A percentile compares a stretch with the other conserved stretches of the same genome.
These are phyloP conservation scores for Pomacea maculata DNA, from an alignment of 1,140 invertebrate genomes.

Conservation along the genomic window DNA sequence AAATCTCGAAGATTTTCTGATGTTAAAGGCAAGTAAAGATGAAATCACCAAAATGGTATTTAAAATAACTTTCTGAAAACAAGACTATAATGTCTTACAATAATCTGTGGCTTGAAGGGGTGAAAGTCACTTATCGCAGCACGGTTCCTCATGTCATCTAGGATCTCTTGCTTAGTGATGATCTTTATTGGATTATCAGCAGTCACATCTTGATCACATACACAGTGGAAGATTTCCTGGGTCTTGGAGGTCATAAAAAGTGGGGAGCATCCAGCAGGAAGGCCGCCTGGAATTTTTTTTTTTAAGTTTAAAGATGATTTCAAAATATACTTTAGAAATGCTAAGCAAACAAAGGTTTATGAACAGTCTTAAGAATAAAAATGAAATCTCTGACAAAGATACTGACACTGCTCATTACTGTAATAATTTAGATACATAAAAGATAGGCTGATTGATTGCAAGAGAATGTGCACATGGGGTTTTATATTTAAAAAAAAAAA, in stretches of 20 bases:
- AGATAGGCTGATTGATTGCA: no score
- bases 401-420: no score
- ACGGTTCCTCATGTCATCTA: conserved; percentile 61
- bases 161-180: conserved; percentile 58
- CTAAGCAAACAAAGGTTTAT: no score
- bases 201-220: conserved; percentile 60
- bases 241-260: conserved; percentile 62
- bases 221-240: conserved; percentile 60
- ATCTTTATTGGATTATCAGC: conserved; percentile 61
- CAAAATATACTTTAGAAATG: neutral
- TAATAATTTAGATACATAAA: no score
- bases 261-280: conserved; percentile 58
- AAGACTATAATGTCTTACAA: conserved; percentile 36
- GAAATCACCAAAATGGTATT: neutral
- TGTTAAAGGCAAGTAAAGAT: neutral
- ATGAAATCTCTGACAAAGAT: no score
- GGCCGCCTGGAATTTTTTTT: neutral
- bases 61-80: neutral
- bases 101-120: conserved; percentile 60
- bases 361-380: no score
- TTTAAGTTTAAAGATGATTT: neutral
- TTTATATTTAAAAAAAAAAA: no score
- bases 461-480: no score
- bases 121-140: conserved; percentile 64
- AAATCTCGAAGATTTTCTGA: neutral